Base-by-base conservation (phyloP, 2,797 vertebrate species). In the Molossus alvarezi region DNA sequence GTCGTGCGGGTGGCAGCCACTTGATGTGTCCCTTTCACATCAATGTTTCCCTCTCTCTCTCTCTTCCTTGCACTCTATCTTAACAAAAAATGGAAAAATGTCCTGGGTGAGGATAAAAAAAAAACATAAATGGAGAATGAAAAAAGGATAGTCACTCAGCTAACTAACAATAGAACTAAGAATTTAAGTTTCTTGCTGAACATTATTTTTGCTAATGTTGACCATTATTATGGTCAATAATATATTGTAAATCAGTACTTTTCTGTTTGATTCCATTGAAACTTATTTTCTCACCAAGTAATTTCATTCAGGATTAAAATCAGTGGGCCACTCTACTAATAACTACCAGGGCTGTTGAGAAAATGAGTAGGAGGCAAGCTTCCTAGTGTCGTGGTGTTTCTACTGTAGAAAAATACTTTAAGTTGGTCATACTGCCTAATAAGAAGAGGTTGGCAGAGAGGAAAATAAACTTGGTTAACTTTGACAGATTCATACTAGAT, bases 181-280 rank as follows among this genome's bases (percentile, higher is more conserved):
- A 88, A 84, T 37, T 41, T 64, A 48, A 21, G 15, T 48, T 92
- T 88, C 21, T 89, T 69, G 27, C 45, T 57, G 23, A 71, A 79
- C 79, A 55, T 62, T 69, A 76, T 84, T 85, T 88, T 27, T 79
- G 37, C 23, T 71, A 79, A 72, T 25, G 20, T 58, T 72, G 37
- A 23, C 71, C 77, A 0, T 75, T 77, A 15, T 45, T 71, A 11
- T 37, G 53, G 53, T 53, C 17, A 92, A 6, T 80, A 51, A 20
- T 76, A 65, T 4, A 18, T 84, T 92, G 20, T 58, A 77, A 13
- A 20, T 65, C 23, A 33, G 25, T 77, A n/a, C 51, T 51, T 25
- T 94, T 95, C 67, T 65, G 60, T 75, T 85, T 94, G 41, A 65
- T 76, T 60, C 58, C 65, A 79, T 41, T 88, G n/a, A 94, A 79